Evolutionary conservation across 2,113 vertebrate genomes (phyloP).

Genomic region (Rhagologus leucostigma): DNA sequence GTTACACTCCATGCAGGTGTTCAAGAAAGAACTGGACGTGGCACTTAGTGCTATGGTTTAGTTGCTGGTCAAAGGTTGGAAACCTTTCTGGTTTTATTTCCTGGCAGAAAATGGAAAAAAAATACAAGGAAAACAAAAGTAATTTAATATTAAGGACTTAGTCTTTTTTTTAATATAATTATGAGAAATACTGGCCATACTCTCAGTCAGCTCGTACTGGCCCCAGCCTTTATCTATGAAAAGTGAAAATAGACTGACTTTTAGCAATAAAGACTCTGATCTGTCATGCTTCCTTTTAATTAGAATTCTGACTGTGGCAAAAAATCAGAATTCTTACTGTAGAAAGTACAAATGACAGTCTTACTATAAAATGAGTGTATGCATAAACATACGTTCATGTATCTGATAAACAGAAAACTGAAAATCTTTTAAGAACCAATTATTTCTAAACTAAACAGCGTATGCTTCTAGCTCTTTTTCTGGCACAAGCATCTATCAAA

Average conservation of each 20-base stretch:
- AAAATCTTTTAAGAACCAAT: constrained; percentile 28
- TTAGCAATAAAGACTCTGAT: not conserved
- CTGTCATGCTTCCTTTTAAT: not conserved
- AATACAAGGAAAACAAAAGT: not conserved
- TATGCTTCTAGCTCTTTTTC: constrained; percentile 21
- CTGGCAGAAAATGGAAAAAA: not conserved
- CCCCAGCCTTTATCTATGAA: not conserved
- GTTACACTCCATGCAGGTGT: not conserved
- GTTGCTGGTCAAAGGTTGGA: not conserved
- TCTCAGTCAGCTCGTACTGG: accelerated
- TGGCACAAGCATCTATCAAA: constrained; percentile 45
- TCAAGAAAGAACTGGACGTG: not conserved
- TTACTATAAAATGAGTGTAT: not conserved
- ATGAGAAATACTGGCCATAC: not conserved
- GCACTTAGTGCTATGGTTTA: not conserved
- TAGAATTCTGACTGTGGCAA: not conserved
- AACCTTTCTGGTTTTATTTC: not conserved
- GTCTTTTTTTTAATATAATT: not conserved
- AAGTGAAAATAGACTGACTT: not conserved
- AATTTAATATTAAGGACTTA: not conserved
- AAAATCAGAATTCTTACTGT: not conserved
- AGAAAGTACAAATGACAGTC: not conserved
- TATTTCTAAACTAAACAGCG: constrained; percentile 40
- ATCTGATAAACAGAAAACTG: not conserved
- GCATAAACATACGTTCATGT: not conserved